Evolutionary conservation across 2,113 vertebrate species (phyloP).

Genomic region (Macquaria ambigua): DNA sequence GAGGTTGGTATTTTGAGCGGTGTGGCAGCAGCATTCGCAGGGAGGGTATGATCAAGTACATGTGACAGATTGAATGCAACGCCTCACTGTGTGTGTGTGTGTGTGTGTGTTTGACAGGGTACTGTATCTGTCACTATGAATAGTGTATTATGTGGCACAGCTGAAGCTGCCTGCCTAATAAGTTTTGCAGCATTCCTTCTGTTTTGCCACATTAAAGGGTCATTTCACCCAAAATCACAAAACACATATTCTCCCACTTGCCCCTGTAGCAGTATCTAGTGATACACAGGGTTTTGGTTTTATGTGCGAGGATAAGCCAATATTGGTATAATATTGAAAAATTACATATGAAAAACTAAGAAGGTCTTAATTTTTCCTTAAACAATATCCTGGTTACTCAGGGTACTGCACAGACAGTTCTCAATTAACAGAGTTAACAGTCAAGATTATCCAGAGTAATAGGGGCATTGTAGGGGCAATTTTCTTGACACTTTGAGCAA

Average conservation of each 20-base stretch:
- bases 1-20: neutral
- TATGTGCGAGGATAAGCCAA: neutral
- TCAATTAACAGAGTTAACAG: neutral
- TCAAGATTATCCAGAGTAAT: neutral
- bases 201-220: neutral
- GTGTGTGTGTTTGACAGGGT: neutral
- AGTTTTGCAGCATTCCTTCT: neutral
- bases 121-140: constrained; percentile 23
- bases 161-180: constrained; percentile 10
- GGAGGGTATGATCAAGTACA: constrained; percentile 4
- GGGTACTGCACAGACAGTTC: too few relatives aligned
- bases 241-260: neutral
- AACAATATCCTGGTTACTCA: too few relatives aligned
- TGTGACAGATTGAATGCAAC: constrained; percentile 36
- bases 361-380: neutral
- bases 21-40: neutral
- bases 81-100: constrained; percentile 6
- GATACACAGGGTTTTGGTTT: neutral
- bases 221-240: neutral
- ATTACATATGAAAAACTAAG: neutral
- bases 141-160: neutral
- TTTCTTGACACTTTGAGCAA: neutral
- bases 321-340: neutral
- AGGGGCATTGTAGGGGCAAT: neutral
- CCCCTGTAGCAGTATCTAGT: neutral